Evolutionary conservation across 2,113 vertebrate genomes (phyloP).

Genomic region (Emydocephalus ijimae): DNA sequence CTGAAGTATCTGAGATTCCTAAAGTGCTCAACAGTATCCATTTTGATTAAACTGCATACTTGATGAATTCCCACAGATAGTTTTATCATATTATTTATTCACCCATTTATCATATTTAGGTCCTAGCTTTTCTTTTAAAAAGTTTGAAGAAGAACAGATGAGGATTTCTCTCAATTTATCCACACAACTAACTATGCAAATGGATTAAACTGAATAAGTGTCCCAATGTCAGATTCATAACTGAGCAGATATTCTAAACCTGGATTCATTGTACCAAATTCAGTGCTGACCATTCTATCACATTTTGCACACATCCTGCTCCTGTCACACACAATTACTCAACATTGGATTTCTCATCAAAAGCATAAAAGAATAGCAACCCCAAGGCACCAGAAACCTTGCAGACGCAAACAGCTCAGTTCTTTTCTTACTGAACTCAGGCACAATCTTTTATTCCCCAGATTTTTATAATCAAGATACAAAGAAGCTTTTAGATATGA

Average conservation of each 20-base stretch:
- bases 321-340: neutral
- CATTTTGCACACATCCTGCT: neutral
- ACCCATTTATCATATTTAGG: neutral
- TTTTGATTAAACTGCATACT: neutral
- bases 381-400: neutral
- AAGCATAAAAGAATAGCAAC: neutral
- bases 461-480: neutral
- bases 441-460: neutral
- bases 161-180: neutral
- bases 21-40: neutral
- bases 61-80: neutral
- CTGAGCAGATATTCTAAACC: neutral
- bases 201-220: neutral
- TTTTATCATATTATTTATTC: neutral
- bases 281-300: neutral
- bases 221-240: neutral
- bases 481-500: neutral
- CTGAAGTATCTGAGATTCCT: neutral
- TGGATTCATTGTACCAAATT: neutral
- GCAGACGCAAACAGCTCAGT: neutral
- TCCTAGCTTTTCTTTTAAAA: neutral
- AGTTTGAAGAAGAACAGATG: neutral
- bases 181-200: neutral
- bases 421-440: neutral
- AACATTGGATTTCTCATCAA: neutral